Percentiles rank a stretch among this genome's conserved stretches.
Conservation (phyloP, 2,888 invertebrate genomes). For the Cantharis nigra region DNA sequence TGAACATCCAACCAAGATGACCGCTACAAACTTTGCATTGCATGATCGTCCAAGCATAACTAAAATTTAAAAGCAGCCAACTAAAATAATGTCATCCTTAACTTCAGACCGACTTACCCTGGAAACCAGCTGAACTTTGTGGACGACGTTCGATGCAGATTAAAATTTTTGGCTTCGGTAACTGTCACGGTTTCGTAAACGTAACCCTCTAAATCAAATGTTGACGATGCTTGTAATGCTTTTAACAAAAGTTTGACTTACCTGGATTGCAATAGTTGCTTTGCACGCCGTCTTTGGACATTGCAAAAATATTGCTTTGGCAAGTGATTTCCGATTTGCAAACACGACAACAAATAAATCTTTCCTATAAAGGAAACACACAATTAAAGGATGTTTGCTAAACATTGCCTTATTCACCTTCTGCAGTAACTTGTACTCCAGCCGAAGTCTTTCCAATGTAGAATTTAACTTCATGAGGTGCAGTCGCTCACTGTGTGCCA, state of each 20-base stretch:
- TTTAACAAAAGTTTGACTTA: slow-evolving; percentile 27
- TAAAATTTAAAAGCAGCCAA: slow-evolving; percentile 46
- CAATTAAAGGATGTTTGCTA: neutral
- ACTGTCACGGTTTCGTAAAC: slow-evolving; percentile 83
- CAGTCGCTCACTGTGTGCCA: slow-evolving; percentile 67
- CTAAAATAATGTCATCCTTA: neutral
- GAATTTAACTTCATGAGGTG: slow-evolving; percentile 69
- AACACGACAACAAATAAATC: slow-evolving; percentile 62
- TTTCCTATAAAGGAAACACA: slow-evolving; percentile 49
- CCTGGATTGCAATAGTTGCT: slow-evolving; percentile 81
- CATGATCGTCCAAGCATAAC: slow-evolving; percentile 82
- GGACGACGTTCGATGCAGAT: slow-evolving; percentile 62
- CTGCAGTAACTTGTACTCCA: slow-evolving; percentile 59
- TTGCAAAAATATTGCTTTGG: slow-evolving; percentile 74
- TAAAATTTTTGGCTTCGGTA: slow-evolving; percentile 58
- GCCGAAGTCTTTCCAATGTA: slow-evolving; percentile 68
- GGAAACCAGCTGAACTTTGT: slow-evolving; percentile 86
- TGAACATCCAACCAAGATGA: slow-evolving; percentile 84
- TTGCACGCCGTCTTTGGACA: slow-evolving; percentile 80
- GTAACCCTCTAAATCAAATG: slow-evolving; percentile 60
- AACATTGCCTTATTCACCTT: slow-evolving; percentile 45
- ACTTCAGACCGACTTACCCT: slow-evolving; percentile 60
- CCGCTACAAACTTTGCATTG: slow-evolving; percentile 67
- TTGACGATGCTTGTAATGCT: neutral
- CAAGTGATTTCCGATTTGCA: slow-evolving; percentile 64